Conservation (phyloP, 2,113 vertebrate genomes). For the Nothocercus julius region DNA sequence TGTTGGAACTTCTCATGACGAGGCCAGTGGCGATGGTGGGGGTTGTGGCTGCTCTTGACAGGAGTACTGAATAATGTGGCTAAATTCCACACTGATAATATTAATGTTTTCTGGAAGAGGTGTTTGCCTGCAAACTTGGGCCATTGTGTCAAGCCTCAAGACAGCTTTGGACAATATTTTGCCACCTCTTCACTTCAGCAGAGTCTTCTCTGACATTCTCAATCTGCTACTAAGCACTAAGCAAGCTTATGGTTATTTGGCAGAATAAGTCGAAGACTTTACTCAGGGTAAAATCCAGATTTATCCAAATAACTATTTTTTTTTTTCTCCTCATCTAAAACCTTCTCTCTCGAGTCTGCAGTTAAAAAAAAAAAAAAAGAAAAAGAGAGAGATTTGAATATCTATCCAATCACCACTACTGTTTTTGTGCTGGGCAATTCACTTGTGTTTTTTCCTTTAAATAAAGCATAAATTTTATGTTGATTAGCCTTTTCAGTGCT, state of each 20-base stretch:
- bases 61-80: not conserved
- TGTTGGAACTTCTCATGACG: not conserved
- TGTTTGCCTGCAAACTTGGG: not conserved
- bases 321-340: not conserved
- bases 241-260: not conserved
- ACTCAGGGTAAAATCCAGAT: not conserved
- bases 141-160: not conserved
- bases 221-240: not conserved
- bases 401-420: not conserved
- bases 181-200: not conserved
- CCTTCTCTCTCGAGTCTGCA: not conserved
- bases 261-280: not conserved
- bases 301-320: not conserved
- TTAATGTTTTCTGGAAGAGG: not conserved
- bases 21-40: not conserved
- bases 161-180: not conserved
- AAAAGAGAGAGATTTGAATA: not conserved
- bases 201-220: not conserved
- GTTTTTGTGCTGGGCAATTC: not conserved
- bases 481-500: not conserved
- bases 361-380: not conserved
- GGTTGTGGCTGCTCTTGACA: not conserved
- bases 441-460: not conserved
- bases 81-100: not conserved
- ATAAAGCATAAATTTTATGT: not conserved